Percentiles rank a stretch among this genome's conserved stretches.
These are phyloP conservation scores for Lithophane socia DNA, from an alignment of 2,888 invertebrate genomes.

Conservation along the genomic window DNA sequence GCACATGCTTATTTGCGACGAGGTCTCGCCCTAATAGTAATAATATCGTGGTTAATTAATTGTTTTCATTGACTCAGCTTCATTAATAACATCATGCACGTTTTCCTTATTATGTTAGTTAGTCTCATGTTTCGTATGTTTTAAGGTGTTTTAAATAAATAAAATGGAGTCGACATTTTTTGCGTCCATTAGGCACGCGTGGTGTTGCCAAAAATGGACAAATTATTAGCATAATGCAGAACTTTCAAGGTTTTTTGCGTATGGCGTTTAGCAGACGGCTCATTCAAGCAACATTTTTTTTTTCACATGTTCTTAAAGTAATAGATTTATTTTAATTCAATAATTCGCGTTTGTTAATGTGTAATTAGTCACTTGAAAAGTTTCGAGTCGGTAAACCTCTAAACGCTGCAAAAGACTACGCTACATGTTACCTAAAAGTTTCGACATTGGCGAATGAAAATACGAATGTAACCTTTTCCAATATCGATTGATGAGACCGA, in stretches of 20 bases:
- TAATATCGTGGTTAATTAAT: slow-evolving; percentile 31
- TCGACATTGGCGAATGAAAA: not conserved
- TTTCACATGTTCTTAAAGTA: not conserved
- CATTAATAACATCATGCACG: slow-evolving; percentile 4
- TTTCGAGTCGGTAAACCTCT: not conserved
- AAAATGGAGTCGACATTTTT: not conserved
- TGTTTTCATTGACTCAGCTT: slow-evolving; percentile 18
- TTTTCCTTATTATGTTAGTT: slow-evolving; percentile 39
- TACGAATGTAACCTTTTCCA: not conserved
- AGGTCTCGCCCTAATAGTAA: slow-evolving; percentile 36
- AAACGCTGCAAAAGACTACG: too few relatives aligned
- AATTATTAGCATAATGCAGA: not conserved
- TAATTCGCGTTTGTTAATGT: not conserved
- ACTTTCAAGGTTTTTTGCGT: not conserved
- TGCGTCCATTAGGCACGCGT: too few relatives aligned
- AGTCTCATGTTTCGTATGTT: not conserved
- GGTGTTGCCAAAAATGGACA: too few relatives aligned
- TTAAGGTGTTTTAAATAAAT: not conserved
- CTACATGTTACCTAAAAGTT: not conserved
- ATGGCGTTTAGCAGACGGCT: not conserved
- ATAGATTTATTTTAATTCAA: not conserved
- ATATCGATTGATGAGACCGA: not conserved
- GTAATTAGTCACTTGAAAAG: not conserved
- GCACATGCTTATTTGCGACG: slow-evolving; percentile 28
- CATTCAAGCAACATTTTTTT: not conserved